phyloP scores from a whole-genome alignment of 2,888 invertebrate genomes.

The Drosophila phalerata region DNA sequence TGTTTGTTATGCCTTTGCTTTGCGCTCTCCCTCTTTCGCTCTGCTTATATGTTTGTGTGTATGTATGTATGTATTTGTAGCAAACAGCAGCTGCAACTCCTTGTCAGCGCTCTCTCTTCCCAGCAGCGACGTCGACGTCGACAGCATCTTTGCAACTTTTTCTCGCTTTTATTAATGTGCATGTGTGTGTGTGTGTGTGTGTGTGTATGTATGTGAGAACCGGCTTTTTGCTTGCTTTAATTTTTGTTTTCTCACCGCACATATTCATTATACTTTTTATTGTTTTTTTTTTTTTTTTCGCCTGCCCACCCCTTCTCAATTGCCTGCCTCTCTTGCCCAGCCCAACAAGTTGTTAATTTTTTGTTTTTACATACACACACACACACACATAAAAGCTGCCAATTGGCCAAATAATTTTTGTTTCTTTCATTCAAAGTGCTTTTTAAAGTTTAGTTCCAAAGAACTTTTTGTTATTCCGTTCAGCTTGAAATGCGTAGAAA shows the following conservation, averaged over 20 bases:
- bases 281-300: conserved; percentile 3
- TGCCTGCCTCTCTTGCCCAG: conserved; percentile 19
- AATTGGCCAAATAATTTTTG: conserved; percentile 46
- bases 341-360: conserved; percentile 68
- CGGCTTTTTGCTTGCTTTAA: conserved; percentile 81
- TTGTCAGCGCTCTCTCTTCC: conserved; percentile 25
- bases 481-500: conserved; percentile 67
- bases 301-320: conserved; percentile 15
- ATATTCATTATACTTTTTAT: conserved; percentile 43
- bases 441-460: conserved; percentile 23
- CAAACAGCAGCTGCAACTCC: conserved; percentile 53
- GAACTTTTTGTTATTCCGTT: conserved; percentile 32
- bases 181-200: conserved; percentile 23
- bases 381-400: conserved; percentile 61
- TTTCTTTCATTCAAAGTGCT: conserved; percentile 14
- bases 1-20: conserved; percentile 61
- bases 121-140: conserved; percentile 40
- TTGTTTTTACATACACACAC: conserved; percentile 44
- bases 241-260: conserved; percentile 56
- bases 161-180: conserved; percentile 37
- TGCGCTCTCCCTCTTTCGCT: conserved; percentile 15
- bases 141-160: conserved; percentile 64
- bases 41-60: neutral
- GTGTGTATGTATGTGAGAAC: conserved; percentile 50
- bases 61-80: neutral